Evolutionary conservation across 2,797 vertebrate species (phyloP).

Genomic region (Chromis chromis): DNA sequence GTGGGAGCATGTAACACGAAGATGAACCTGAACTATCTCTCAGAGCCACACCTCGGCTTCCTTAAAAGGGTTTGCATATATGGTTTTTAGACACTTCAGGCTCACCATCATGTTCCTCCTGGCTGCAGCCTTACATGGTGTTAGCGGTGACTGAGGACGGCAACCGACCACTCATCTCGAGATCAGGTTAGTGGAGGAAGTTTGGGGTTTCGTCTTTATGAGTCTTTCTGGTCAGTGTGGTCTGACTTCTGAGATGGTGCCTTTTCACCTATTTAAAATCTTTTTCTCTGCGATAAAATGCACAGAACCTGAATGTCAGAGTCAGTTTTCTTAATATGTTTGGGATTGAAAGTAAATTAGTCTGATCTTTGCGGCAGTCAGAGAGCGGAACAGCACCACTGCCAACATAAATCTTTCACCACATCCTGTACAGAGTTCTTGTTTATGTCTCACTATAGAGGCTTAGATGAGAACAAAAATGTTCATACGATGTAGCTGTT

Average conservation of each 20-base stretch:
- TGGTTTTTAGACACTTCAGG: background rate
- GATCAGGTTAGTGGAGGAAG: constrained; percentile 58
- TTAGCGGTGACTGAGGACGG: background rate
- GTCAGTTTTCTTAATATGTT: background rate
- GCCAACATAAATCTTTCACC: constrained; percentile 38
- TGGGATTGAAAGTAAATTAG: too few relatives aligned
- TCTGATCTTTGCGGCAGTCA: background rate
- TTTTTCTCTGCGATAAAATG: background rate
- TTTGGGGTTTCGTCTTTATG: background rate
- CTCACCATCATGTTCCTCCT: background rate
- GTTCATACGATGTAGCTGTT: too few relatives aligned
- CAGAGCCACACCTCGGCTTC: constrained; percentile 23
- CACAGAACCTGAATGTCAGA: background rate
- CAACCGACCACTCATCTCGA: fast-evolving
- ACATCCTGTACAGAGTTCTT: constrained; percentile 56
- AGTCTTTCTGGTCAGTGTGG: background rate
- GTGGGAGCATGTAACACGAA: background rate
- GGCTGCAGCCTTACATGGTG: background rate
- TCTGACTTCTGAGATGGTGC: background rate
- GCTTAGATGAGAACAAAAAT: too few relatives aligned
- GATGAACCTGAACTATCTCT: background rate
- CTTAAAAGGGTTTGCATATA: constrained; percentile 4
- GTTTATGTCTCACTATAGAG: background rate
- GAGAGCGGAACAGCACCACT: background rate
- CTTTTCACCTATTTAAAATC: background rate